A percentile compares a stretch with the other conserved stretches of the same genome.
Evolutionary conservation across 1,140 invertebrate species (phyloP).

Genomic region (Caenorhabditis remanei): DNA sequence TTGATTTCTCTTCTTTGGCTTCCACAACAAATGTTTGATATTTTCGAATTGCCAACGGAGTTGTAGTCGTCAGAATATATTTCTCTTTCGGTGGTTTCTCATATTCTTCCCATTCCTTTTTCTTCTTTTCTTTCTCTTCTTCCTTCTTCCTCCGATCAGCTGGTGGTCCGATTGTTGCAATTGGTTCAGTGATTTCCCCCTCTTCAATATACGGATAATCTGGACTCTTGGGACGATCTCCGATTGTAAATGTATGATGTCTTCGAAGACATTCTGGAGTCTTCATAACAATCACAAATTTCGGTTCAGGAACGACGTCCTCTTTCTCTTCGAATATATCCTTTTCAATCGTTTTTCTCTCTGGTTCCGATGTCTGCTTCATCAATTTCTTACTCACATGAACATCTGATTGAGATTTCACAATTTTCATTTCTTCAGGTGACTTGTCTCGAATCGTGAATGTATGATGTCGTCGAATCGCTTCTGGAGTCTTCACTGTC

Average conservation of each 20-base stretch:
- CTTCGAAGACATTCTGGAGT: conserved; percentile 55
- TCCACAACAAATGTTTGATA: conserved; percentile 60
- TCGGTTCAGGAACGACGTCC: conserved; percentile 15
- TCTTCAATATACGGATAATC: conserved; percentile 58
- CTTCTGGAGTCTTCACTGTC: conserved; percentile 61
- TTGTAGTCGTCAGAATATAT: conserved; percentile 34
- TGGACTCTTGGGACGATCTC: conserved; percentile 47
- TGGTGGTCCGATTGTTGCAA: conserved; percentile 53
- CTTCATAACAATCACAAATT: conserved; percentile 50
- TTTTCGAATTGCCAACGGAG: conserved; percentile 55
- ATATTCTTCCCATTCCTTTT: conserved; percentile 41
- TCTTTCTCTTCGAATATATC: conserved; percentile 10
- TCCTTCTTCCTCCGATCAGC: conserved; percentile 20
- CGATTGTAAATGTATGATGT: conserved; percentile 59
- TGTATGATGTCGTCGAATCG: conserved; percentile 28
- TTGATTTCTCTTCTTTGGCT: conserved; percentile 1
- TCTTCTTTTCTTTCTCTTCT: conserved; percentile 42
- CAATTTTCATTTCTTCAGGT: conserved; percentile 36
- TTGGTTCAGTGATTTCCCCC: conserved; percentile 51
- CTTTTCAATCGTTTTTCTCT: not conserved
- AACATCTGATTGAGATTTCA: conserved; percentile 23
- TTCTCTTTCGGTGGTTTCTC: conserved; percentile 31
- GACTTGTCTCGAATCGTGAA: conserved; percentile 45
- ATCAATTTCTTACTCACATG: conserved; percentile 44
- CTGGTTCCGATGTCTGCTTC: conserved; percentile 35